A percentile compares a stretch with the other conserved stretches of the same genome.
Evolutionary conservation across 2,888 invertebrate genomes (phyloP).

Genomic region (Tortricodes alternella): DNA sequence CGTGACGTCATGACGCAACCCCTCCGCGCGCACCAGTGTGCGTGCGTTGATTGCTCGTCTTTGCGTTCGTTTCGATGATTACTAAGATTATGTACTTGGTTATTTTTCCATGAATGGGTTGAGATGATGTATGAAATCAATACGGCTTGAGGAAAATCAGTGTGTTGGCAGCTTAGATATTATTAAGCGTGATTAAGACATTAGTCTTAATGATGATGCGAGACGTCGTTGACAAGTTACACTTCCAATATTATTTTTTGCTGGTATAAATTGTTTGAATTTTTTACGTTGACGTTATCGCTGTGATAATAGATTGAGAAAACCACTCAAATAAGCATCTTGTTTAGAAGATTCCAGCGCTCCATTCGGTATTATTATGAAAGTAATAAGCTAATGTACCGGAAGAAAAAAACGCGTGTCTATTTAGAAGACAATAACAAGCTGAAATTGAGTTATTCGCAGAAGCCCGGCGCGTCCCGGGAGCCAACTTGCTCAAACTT

Average conservation of each 20-base stretch:
- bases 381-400: slow-evolving; percentile 30
- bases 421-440: slow-evolving; percentile 5
- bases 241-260: neutral
- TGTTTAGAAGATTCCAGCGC: slow-evolving; percentile 8
- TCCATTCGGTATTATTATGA: neutral
- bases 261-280: neutral
- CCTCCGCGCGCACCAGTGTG: slow-evolving; percentile 53
- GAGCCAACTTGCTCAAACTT: neutral
- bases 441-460: neutral
- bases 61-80: slow-evolving; percentile 40
- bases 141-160: neutral
- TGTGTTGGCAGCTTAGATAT: neutral
- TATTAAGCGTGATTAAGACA: neutral
- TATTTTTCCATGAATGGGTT: slow-evolving; percentile 43
- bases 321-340: slow-evolving; percentile 11
- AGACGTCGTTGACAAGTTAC: neutral
- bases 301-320: neutral
- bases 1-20: slow-evolving; percentile 77
- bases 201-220: neutral
- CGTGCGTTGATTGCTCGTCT: slow-evolving; percentile 51
- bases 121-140: slow-evolving; percentile 11
- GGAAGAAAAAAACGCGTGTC: neutral
- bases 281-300: neutral
- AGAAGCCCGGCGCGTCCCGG: neutral
- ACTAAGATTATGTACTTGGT: slow-evolving; percentile 46